Conservation (phyloP, 2,113 vertebrate species). For the Nerophis lumbriciformis region DNA sequence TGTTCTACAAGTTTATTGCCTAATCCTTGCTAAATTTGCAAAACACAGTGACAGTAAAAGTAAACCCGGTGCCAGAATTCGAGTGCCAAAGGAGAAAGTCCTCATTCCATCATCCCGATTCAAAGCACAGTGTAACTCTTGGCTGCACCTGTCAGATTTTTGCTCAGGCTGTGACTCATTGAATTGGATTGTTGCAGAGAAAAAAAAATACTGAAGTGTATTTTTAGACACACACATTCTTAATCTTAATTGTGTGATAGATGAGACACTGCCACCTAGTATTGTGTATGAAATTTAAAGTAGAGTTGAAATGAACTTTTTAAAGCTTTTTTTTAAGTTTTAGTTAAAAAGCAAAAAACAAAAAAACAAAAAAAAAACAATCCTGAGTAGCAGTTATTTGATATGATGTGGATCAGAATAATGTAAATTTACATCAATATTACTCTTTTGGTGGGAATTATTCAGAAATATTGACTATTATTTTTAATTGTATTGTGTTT, state of each 20-base stretch:
- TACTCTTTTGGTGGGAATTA: too few species aligned
- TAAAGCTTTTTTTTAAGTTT: too few species aligned
- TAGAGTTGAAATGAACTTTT: too few species aligned
- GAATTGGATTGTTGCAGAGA: background rate
- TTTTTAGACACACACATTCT: constrained; percentile 9
- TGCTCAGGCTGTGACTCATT: constrained; percentile 13
- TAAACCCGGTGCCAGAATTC: constrained; percentile 1
- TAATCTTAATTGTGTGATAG: background rate
- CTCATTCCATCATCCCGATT: constrained; percentile 23
- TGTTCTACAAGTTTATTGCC: background rate
- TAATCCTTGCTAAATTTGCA: constrained; percentile 10
- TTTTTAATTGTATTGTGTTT: too few species aligned
- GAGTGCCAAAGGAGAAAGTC: constrained; percentile 1
- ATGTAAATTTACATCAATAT: too few species aligned
- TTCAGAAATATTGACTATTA: too few species aligned
- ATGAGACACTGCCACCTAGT: background rate
- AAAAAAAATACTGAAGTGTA: constrained; percentile 17
- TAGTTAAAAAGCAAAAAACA: too few species aligned
- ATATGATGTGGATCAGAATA: too few species aligned
- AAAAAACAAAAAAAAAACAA: too few species aligned
- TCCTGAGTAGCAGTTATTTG: too few species aligned
- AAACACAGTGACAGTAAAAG: constrained; percentile 11
- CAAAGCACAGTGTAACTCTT: constrained; percentile 20
- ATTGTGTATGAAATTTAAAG: too few species aligned
- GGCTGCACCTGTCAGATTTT: constrained; percentile 15